Percentiles rank a stretch among this genome's conserved stretches.
Conservation (phyloP, 2,113 vertebrate species). For the Limnothrissa miodon region DNA sequence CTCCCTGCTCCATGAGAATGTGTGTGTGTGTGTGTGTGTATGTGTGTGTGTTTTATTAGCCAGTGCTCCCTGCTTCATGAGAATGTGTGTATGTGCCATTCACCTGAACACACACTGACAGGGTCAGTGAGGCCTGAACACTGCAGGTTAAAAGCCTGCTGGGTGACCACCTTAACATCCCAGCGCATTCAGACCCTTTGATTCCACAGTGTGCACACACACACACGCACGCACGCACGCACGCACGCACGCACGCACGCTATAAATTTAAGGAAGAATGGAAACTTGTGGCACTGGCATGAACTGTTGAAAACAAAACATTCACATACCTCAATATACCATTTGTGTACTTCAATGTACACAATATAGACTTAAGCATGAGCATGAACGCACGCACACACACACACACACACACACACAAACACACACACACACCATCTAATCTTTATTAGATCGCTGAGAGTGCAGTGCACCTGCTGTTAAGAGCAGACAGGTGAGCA, state of each 20-base stretch:
- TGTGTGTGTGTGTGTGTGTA: constrained; percentile 26
- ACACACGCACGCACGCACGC: background rate
- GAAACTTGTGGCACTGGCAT: no score
- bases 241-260: background rate
- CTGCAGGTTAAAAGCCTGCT: constrained; percentile 32
- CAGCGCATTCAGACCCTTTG: background rate
- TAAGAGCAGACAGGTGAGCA: constrained; percentile 34
- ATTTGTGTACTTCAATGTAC: background rate
- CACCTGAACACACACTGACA: constrained; percentile 18
- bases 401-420: constrained; percentile 7
- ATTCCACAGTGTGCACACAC: constrained; percentile 21
- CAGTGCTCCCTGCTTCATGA: background rate
- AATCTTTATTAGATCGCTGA: background rate
- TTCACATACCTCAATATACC: background rate
- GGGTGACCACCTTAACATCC: constrained; percentile 12
- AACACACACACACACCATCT: background rate
- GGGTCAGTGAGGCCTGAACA: constrained; percentile 32
- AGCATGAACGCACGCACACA: no score
- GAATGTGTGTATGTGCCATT: background rate
- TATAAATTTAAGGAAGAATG: background rate
- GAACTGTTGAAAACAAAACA: no score
- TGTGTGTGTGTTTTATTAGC: constrained; percentile 27
- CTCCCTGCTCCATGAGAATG: background rate
- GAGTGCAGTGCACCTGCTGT: background rate
- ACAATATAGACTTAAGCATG: no score